Evolutionary conservation across 2,113 vertebrate species (phyloP), one percentile per base, ranked within the genome.

Genomic region (Mirza zaza): DNA sequence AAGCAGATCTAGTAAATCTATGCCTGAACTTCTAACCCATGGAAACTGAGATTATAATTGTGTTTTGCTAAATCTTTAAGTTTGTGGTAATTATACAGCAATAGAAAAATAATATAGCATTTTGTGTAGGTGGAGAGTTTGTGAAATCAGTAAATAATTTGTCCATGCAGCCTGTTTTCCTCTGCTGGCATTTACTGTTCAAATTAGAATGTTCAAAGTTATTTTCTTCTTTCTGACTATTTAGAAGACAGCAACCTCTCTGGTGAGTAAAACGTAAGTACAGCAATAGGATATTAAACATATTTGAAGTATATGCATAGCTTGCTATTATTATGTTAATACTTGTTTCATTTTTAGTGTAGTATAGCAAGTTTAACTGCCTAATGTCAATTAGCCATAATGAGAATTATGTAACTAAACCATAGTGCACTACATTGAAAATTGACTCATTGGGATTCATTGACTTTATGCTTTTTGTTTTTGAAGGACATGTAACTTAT

Each of bases 361-460:
- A 83, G 34, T 83, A 52, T 50, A 76, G 32, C 12, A 55, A 8
- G 86, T 96, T 95, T 76, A 90, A 85, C 48, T 96, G 65, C 42
- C 85, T 97, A 95, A 87, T 93, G 90, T 88, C 65, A 97, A 75
- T 59, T 97, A 97, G 81, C 76, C 42, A 2, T 93, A 97, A 97
- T 93, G 59, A 71, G 68, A 86, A 88, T 86, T 93, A 87, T 39
- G 77, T 71, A 71, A 91, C 15, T 45, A 90, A n/a, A 36, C 61
- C 89, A 92, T 36, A 42, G 21, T 67, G 42, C 8, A 45, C 21
- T 0, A 1, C 63, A 21, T 32, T 82, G 71, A 97, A 98, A 97
- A 97, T 92, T 12, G 82, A 95, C n/a, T 77, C 73, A 8, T 79
- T 79, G 80, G 15, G 77, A 45, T 95, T 67, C 81, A 97, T 91